Conservation (phyloP, 2,113 vertebrate species). For the Halcyon senegalensis region DNA sequence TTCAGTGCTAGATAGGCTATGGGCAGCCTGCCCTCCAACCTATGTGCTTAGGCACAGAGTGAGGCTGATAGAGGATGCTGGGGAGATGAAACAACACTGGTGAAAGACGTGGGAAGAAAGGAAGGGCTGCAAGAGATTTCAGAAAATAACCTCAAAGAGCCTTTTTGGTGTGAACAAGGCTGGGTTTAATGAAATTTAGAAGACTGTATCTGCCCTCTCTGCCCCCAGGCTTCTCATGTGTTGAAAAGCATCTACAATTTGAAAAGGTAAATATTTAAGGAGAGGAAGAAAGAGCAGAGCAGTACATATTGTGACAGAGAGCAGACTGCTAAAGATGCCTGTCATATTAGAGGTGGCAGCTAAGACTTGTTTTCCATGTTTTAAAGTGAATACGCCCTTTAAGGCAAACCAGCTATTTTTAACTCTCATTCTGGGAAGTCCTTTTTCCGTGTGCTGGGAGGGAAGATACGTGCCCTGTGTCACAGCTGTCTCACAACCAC, state of each 20-base stretch:
- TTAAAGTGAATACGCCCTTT: background rate
- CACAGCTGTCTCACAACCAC: background rate
- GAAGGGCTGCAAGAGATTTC: background rate
- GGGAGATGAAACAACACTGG: background rate
- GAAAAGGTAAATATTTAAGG: background rate
- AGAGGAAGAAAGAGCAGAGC: background rate
- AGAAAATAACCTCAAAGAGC: background rate
- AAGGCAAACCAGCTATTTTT: conserved; percentile 29
- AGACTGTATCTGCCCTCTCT: background rate
- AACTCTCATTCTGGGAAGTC: background rate
- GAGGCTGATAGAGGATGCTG: background rate
- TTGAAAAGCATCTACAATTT: background rate
- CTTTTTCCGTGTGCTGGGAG: background rate
- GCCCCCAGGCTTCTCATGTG: background rate
- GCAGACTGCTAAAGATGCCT: background rate
- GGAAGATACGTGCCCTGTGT: background rate
- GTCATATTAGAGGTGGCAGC: background rate
- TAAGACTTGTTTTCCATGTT: background rate
- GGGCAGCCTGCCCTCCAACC: background rate
- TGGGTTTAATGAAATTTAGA: background rate
- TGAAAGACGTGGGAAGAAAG: background rate
- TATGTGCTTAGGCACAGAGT: background rate
- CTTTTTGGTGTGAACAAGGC: background rate
- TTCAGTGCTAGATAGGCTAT: background rate
- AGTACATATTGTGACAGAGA: background rate